Evolutionary conservation across 2,888 invertebrate species (phyloP).

Genomic region (Pollenia griseotomentosa): DNA sequence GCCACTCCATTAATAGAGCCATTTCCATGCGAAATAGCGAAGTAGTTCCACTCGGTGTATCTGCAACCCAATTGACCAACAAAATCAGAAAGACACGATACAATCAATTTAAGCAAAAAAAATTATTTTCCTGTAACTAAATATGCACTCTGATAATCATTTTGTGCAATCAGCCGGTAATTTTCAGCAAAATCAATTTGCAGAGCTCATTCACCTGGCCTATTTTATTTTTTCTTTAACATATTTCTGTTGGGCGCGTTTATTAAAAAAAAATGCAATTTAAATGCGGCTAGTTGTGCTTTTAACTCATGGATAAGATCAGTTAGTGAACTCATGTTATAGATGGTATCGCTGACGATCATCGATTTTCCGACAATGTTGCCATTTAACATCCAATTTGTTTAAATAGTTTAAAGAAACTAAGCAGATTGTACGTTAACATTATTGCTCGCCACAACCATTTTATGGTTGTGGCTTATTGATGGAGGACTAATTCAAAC

Average conservation of each 20-base stretch:
- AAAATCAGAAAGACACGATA: not conserved
- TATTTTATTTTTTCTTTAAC: no score
- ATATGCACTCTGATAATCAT: slow-evolving; percentile 14
- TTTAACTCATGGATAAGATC: not conserved
- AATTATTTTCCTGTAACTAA: slow-evolving; percentile 5
- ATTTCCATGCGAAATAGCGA: not conserved
- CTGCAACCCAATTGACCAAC: slow-evolving; percentile 3
- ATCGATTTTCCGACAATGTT: no score
- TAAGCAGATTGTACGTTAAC: slow-evolving; percentile 10
- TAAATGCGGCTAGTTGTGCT: slow-evolving; percentile 5
- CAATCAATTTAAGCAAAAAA: slow-evolving; percentile 45
- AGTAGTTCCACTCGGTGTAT: not conserved
- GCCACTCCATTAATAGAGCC: not conserved
- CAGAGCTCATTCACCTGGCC: no score
- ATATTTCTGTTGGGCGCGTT: not conserved
- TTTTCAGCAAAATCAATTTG: no score
- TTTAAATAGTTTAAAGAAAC: not conserved
- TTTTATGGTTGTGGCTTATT: no score
- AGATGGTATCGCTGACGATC: no score
- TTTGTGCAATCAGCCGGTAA: slow-evolving; percentile 21
- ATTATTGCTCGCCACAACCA: no score
- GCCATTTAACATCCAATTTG: not conserved
- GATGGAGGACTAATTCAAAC: no score
- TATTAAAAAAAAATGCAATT: slow-evolving; percentile 2
- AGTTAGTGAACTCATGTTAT: not conserved